Percentiles rank a stretch among this genome's conserved stretches.
These are phyloP conservation scores for Ramphastos sulfuratus DNA, from an alignment of 2,113 vertebrate species.

Conservation along the genomic window DNA sequence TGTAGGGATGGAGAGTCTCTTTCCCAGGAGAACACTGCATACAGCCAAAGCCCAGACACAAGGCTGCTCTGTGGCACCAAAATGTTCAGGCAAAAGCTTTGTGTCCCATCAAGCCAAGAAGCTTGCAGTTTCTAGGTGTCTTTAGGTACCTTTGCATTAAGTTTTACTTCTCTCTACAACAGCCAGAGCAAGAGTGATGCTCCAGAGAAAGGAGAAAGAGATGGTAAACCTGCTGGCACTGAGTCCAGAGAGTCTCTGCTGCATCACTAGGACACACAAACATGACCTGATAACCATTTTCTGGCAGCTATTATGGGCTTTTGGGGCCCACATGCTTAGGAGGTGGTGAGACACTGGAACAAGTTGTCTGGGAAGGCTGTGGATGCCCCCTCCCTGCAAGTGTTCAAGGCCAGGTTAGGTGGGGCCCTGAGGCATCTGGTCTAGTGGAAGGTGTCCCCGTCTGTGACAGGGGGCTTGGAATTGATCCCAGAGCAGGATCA, in stretches of 20 bases:
- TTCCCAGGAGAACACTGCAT: neutral
- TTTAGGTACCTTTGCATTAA: neutral
- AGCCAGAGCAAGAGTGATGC: neutral
- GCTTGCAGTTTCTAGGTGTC: fast-evolving
- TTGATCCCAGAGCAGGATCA: no score
- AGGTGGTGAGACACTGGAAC: no score
- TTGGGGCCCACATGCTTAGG: neutral
- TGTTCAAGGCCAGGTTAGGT: no score
- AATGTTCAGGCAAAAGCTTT: neutral
- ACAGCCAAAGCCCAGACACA: neutral
- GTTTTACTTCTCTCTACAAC: neutral
- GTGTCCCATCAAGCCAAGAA: fast-evolving
- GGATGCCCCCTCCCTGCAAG: no score
- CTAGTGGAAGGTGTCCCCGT: no score
- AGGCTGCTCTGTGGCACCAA: neutral
- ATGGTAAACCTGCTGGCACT: neutral
- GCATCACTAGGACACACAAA: fast-evolving
- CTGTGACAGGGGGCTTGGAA: no score
- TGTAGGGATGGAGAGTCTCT: neutral
- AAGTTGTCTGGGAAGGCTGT: no score
- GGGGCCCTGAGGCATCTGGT: no score
- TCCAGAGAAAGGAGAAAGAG: neutral
- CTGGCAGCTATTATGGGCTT: neutral
- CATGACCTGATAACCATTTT: fast-evolving
- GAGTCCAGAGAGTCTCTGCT: neutral